Conservation (phyloP, 2,113 vertebrate genomes). For the Muntiacus muntjak region DNA sequence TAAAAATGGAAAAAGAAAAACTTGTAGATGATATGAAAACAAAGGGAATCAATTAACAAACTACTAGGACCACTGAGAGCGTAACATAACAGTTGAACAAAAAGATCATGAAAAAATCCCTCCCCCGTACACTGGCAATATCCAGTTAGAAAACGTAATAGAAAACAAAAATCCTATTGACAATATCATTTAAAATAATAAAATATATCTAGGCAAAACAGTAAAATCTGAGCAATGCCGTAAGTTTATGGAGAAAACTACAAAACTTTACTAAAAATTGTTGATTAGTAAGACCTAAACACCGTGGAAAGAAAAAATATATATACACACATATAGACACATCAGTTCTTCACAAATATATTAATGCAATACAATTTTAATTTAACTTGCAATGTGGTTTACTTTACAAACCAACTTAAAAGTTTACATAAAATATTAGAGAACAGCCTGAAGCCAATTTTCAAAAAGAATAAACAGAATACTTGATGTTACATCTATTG, state of each 20-base stretch:
- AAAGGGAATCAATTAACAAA: background rate
- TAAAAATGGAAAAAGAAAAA: background rate
- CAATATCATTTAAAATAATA: background rate
- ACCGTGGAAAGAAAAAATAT: background rate
- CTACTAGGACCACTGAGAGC: background rate
- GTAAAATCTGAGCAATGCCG: background rate
- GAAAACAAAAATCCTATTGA: background rate
- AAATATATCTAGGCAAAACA: background rate
- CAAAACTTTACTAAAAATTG: background rate
- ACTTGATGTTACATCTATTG: background rate
- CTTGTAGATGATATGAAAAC: background rate
- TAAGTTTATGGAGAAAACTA: background rate
- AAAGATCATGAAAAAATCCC: background rate
- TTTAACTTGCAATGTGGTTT: background rate
- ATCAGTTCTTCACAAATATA: background rate
- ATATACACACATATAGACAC: background rate
- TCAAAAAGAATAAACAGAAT: background rate
- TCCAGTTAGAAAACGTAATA: background rate
- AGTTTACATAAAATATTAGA: background rate
- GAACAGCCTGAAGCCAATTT: background rate
- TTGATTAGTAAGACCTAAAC: background rate
- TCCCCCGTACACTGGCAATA: background rate
- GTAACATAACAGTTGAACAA: background rate
- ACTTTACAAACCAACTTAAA: slow-evolving; percentile 4
- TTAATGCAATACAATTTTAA: background rate